Conservation (phyloP, 2,888 invertebrate species). For the Carterocephalus palaemon region DNA sequence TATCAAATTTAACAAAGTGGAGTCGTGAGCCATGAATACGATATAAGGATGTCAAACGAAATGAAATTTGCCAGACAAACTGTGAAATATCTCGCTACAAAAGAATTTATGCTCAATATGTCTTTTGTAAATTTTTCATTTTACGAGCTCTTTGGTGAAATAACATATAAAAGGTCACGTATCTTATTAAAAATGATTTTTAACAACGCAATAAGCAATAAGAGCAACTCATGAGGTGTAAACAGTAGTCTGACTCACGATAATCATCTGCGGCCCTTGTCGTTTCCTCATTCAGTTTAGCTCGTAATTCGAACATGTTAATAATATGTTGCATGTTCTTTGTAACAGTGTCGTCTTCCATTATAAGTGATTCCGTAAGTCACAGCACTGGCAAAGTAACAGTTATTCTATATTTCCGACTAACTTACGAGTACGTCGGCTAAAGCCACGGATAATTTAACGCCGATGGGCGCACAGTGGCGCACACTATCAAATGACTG, state of each 20-base stretch:
- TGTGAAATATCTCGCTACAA: not conserved
- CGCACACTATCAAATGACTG: slow-evolving; percentile 48
- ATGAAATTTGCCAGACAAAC: not conserved
- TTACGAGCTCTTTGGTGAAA: not conserved
- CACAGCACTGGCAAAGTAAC: not conserved
- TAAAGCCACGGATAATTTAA: slow-evolving; percentile 15
- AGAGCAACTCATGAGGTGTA: too few species aligned
- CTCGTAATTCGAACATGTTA: slow-evolving; percentile 60
- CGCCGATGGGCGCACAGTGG: slow-evolving; percentile 35
- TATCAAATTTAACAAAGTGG: too few species aligned
- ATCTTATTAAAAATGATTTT: not conserved
- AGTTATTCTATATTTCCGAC: not conserved
- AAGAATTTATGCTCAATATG: not conserved
- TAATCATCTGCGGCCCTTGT: not conserved
- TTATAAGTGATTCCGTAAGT: slow-evolving; percentile 25
- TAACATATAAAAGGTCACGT: not conserved
- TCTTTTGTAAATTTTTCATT: not conserved
- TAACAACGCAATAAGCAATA: not conserved
- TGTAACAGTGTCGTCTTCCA: slow-evolving; percentile 42
- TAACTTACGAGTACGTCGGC: slow-evolving; percentile 11
- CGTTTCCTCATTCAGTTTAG: slow-evolving; percentile 39
- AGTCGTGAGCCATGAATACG: slow-evolving; percentile 5
- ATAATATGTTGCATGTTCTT: slow-evolving; percentile 59
- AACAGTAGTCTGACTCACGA: slow-evolving; percentile 19
- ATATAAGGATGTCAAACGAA: not conserved